Evolutionary conservation across 1,140 invertebrate genomes (phyloP), one percentile per base, ranked within the genome.

Genomic region (Helicorthomorpha holstii): DNA sequence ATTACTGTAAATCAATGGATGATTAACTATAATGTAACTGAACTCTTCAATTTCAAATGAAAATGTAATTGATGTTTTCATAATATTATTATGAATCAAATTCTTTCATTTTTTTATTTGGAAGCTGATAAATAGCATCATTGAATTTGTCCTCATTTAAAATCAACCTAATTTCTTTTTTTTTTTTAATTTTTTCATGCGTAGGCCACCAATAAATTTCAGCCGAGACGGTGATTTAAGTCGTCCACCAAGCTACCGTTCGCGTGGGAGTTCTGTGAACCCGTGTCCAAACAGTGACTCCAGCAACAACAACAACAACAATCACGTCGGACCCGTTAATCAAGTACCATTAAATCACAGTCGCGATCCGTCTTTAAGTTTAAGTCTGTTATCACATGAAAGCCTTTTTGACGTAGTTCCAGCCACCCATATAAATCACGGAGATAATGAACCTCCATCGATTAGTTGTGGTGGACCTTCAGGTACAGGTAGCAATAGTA

Each of bases 211-310:
- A 12, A 48, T 62, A 29, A 53, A 50, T 7, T 29, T 58, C 38
- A 53, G 50, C 24, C 56, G 60, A 3, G 51, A 62, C 25, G 44
- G 48, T 48, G 66, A 68, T 44, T 63, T 64, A 54, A 71, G 73
- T 58, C 66, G 75, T 52, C 76, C 77, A 14, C 77, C 76, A 2
- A 78, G 75, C 62, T 77, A 77, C 56, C 64, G 75, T 44, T 73
- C 71, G 14, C 59, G 74, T 46, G 63, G 66, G 43, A 59, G 56
- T 54, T 58, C 56, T 22, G 54, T 52, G 1, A 46, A 45, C n/a
- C 52, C 53, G 19, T 12, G 41, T 42, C 44, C 41, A 26, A 42
- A n/a, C 38, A 44, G 22, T 23, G 27, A 19, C 38, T 45, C 24
- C 29, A 25, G n/a, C 42, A 52, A 2, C 4, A 42, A 4, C 26